Conservation (phyloP, 2,888 invertebrate genomes). For the Pseudococcus longispinus region DNA sequence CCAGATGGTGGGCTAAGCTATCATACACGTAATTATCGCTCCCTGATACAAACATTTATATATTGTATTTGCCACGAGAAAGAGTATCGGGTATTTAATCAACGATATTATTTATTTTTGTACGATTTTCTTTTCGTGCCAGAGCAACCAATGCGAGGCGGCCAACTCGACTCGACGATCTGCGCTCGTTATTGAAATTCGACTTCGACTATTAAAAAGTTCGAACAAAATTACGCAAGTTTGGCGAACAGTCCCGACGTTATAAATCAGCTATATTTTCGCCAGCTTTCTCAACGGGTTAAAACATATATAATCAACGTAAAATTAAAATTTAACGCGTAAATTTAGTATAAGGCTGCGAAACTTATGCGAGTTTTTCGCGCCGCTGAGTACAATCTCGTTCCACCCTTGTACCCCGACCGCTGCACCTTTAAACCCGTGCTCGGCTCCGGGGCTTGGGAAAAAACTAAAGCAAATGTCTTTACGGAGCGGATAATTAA, state of each 20-base stretch:
- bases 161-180: neutral
- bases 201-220: neutral
- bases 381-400: neutral
- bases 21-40: neutral
- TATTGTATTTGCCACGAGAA: neutral
- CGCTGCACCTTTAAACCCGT: neutral
- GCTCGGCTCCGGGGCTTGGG: neutral
- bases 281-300: constrained; percentile 5
- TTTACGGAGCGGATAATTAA: constrained; percentile 22
- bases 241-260: neutral
- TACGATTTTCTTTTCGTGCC: neutral
- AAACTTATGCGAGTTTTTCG: neutral
- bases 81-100: neutral
- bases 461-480: constrained; percentile 9
- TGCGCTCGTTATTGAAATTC: constrained; percentile 16
- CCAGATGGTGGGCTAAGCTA: neutral
- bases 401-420: neutral
- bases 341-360: neutral
- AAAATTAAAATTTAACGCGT: constrained; percentile 26
- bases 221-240: constrained; percentile 5
- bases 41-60: neutral
- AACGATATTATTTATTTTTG: neutral
- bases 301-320: constrained; percentile 23
- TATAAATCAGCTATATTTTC: constrained; percentile 9
- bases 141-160: neutral